Percentiles rank a stretch among this genome's conserved stretches.
phyloP scores from a whole-genome alignment of 2,797 vertebrate species.

The Cephalopachus bancanus region DNA sequence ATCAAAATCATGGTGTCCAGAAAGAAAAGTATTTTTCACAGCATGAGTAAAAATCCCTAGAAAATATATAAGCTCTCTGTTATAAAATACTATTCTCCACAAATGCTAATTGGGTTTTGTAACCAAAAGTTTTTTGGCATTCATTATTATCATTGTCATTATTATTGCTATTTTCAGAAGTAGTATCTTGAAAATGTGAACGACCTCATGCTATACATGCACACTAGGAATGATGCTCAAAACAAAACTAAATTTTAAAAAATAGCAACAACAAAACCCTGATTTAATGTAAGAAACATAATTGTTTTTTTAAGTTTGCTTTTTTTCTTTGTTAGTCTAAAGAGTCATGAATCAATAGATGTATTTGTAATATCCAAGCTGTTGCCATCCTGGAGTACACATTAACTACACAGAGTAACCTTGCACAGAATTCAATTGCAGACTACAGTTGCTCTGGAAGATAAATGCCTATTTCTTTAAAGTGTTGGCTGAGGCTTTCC shows the following conservation, averaged over 20 bases:
- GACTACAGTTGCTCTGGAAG: not conserved
- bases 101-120: not conserved
- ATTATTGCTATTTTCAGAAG: not conserved
- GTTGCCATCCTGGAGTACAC: not conserved
- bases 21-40: not conserved
- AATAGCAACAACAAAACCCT: not conserved
- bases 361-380: not conserved
- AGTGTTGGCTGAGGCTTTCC: not conserved
- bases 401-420: not conserved
- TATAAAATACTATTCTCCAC: not conserved
- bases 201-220: not conserved
- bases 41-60: not conserved
- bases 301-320: slow-evolving; percentile 39
- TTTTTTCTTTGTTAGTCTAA: slow-evolving; percentile 51
- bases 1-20: not conserved
- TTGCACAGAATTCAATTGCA: not conserved
- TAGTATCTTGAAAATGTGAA: slow-evolving; percentile 8
- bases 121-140: slow-evolving; percentile 2
- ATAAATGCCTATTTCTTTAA: slow-evolving; percentile 32
- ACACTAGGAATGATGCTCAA: not conserved
- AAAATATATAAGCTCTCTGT: slow-evolving; percentile 24
- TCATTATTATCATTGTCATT: not conserved
- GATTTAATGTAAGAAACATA: slow-evolving; percentile 39
- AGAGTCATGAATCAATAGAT: not conserved
- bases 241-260: not conserved